Conservation (phyloP, 2,888 invertebrate genomes). For the Rhorus exstirpatorius region DNA sequence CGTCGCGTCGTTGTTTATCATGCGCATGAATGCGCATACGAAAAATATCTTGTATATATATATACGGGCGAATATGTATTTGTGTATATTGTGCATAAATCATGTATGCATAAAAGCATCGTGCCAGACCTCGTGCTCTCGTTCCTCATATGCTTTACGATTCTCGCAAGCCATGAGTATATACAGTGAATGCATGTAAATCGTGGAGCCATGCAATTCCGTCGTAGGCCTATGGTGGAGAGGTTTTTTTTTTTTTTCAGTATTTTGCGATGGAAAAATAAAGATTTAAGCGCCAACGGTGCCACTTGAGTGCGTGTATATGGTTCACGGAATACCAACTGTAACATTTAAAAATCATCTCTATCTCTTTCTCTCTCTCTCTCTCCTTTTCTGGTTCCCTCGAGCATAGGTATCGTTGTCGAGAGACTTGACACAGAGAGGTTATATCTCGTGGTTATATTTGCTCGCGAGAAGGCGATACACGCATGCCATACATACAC, state of each 20-base stretch:
- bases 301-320: slow-evolving; percentile 27
- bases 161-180: slow-evolving; percentile 49
- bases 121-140: slow-evolving; percentile 28
- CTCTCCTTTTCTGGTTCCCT: not conserved
- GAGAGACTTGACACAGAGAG: slow-evolving; percentile 9
- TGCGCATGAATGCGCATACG: not conserved
- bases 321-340: not conserved
- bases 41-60: not conserved
- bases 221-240: not conserved
- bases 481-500: too few species aligned
- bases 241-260: not conserved
- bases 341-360: slow-evolving; percentile 22
- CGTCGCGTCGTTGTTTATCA: too few species aligned
- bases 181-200: slow-evolving; percentile 40
- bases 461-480: slow-evolving; percentile 7
- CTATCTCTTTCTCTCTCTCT: slow-evolving; percentile 5
- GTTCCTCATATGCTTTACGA: slow-evolving; percentile 50
- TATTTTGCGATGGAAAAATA: slow-evolving; percentile 16
- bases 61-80: not conserved
- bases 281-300: slow-evolving; percentile 17
- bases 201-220: slow-evolving; percentile 17
- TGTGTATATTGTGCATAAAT: not conserved
- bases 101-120: slow-evolving; percentile 22
- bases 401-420: slow-evolving; percentile 23
- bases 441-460: not conserved